Conservation (phyloP, 53 echinoderm and acorn worm genomes). For the Mesocentrotus franciscanus region DNA sequence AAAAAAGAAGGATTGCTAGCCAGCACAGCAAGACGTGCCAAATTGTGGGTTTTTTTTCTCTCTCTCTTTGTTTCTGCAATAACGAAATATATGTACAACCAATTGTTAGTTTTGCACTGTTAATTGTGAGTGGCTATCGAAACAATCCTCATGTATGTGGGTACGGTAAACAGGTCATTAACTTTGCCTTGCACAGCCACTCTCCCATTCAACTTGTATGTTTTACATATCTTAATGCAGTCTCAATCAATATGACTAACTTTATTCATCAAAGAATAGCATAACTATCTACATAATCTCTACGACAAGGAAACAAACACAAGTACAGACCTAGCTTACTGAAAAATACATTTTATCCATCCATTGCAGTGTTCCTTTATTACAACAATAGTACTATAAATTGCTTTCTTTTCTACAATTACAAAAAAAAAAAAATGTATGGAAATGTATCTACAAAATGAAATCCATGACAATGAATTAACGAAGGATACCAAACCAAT, state of each 20-base stretch:
- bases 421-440: neutral
- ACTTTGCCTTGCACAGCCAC: too few relatives aligned
- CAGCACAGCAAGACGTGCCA: neutral
- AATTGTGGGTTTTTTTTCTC: neutral
- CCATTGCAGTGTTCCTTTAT: conserved; percentile 39
- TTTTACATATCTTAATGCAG: neutral
- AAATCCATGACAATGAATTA: neutral
- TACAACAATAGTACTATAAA: conserved; percentile 57
- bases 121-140: neutral
- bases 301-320: neutral
- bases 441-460: conserved; percentile 40
- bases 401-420: neutral
- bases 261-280: neutral
- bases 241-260: neutral
- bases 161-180: too few relatives aligned
- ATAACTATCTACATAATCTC: conserved; percentile 29
- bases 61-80: too few relatives aligned
- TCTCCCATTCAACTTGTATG: too few relatives aligned
- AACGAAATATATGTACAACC: neutral
- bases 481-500: neutral
- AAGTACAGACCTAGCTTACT: neutral
- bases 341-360: neutral
- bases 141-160: too few relatives aligned
- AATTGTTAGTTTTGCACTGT: neutral
- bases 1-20: neutral